Base-by-base conservation (phyloP, 2,888 invertebrate genomes). In the Heliconius ethilla region DNA sequence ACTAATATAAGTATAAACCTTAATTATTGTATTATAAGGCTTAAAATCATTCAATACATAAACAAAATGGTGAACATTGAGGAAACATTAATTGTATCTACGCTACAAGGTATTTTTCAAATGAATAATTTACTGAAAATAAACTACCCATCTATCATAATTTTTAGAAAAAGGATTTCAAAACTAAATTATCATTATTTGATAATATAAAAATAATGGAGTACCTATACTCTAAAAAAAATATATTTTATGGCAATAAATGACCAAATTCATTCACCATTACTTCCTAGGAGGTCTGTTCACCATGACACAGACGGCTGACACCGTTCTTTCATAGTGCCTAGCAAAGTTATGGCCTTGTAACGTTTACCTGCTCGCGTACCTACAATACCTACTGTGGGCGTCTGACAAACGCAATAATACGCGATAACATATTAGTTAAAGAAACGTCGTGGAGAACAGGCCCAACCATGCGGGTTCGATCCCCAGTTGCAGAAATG, bases 311-410 rank as follows among this genome's bases (percentile, higher is more conserved):
- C 27, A 63, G 63, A 29, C 27, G 63, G 18, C 63, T 63, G 27
- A 63, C 27, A 63, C 27, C 27, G 27, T 62, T 62, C n/a, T 25
- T 27, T 62, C 62, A 25, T 25, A 25, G 62, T 27, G 6, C 29
- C 33, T 33, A 63, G 27, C 25, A 13, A 63, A 63, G 15, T 5
- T 13, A 15, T 5, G 15, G 63, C 63, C 63, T 63, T 63, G 63
- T 63, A 63, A 63, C 63, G 27, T 15, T 63, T 63, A 27, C 63
- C 63, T 25, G 27, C 62, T 63, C 59, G n/a, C 51, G 59, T n/a
- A 25, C 62, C 62, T 63, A 63, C 62, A 63, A 59, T 59, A 59
- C 22, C 59, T 59, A n/a, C 22, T n/a, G n/a, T 59, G n/a, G 59
- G 25, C 11, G n/a, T 63, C 25, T 15, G 27, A 63, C 62, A 63